Conservation (phyloP, 2,888 invertebrate genomes). For the Euspilapteryx auroguttella region DNA sequence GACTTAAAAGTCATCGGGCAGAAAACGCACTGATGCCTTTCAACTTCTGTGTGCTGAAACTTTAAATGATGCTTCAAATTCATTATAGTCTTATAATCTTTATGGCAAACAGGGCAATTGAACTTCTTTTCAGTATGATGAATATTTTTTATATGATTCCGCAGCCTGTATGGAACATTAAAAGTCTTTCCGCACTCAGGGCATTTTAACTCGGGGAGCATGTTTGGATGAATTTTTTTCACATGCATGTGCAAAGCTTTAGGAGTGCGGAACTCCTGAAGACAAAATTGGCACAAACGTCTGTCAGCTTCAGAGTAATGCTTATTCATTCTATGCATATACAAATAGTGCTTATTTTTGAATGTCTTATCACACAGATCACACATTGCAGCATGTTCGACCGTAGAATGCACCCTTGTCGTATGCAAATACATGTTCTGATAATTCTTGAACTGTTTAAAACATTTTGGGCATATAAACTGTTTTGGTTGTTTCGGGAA, state of each 20-base stretch:
- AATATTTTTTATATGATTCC: conserved; percentile 33
- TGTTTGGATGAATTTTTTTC: conserved; percentile 34
- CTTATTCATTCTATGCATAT: conserved; percentile 53
- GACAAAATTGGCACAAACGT: conserved; percentile 41
- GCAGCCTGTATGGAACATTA: conserved; percentile 37
- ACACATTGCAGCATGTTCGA: conserved; percentile 40
- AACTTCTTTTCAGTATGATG: conserved; percentile 33
- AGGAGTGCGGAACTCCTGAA: conserved; percentile 40
- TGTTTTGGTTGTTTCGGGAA: conserved; percentile 30
- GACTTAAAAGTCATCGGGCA: conserved; percentile 50
- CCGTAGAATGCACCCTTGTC: conserved; percentile 40
- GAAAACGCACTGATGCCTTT: conserved; percentile 41
- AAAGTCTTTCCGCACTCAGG: conserved; percentile 40
- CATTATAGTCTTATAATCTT: conserved; percentile 34
- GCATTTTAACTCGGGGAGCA: conserved; percentile 41
- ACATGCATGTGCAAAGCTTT: conserved; percentile 44
- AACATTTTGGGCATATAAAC: conserved; percentile 42
- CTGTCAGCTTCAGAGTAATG: conserved; percentile 47
- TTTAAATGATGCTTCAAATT: conserved; percentile 38
- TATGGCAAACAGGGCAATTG: conserved; percentile 36
- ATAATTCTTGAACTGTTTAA: conserved; percentile 47
- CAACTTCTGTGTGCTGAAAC: conserved; percentile 36
- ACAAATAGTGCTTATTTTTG: conserved; percentile 48
- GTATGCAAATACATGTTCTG: conserved; percentile 45
- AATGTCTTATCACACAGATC: conserved; percentile 44